Evolutionary conservation across 2,888 invertebrate species (phyloP), one percentile per base, ranked within the genome.

Genomic region (Apamea epomidion): DNA sequence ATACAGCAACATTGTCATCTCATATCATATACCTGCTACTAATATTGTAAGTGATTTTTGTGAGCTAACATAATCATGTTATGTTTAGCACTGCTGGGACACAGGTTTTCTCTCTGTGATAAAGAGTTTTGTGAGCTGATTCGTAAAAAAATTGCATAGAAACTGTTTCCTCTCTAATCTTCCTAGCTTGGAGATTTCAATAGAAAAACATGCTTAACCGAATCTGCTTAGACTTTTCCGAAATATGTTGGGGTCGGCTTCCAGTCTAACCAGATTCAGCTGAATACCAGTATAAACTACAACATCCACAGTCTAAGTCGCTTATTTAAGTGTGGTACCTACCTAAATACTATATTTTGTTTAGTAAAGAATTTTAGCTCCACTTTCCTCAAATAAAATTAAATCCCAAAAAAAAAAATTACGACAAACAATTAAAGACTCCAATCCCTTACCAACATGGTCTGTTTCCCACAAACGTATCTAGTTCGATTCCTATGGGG

Each of bases 401-500:
- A 32, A 8, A 0, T 25, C 16, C 8, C 2, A 32, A 70, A 70
- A 51, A 71, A 70, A 71, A 0, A 1, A 16, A 25, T 58, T n/a
- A 37, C 18, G 72, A n/a, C 3, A 60, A 65, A 76, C 29, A 68
- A 68, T 76, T 80, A 62, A 37, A 51, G 12, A 54, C 54, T 42
- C n/a, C 75, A 72, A 58, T 74, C 58, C 37, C 18, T 37, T 5
- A 58, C 14, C 51, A 48, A 80, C 60, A 78, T 48, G 45, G 48
- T 68, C 70, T 48, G 45, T 71, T 71, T 80, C 73, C 70, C 78
- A 80, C 78, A 85, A 81, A 74, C 48, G 8, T 65, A 78, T 71
- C 82, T 78, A 87, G 78, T 84, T 81, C 12, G 29, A 83, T 85
- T 83, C 80, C 83, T 76, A 70, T 72, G 88, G 84, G 89, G 84